A percentile compares a stretch with the other conserved stretches of the same genome.
These are phyloP conservation scores for Drosophila ambigua DNA, from an alignment of 1,140 invertebrate genomes.

Conservation along the genomic window DNA sequence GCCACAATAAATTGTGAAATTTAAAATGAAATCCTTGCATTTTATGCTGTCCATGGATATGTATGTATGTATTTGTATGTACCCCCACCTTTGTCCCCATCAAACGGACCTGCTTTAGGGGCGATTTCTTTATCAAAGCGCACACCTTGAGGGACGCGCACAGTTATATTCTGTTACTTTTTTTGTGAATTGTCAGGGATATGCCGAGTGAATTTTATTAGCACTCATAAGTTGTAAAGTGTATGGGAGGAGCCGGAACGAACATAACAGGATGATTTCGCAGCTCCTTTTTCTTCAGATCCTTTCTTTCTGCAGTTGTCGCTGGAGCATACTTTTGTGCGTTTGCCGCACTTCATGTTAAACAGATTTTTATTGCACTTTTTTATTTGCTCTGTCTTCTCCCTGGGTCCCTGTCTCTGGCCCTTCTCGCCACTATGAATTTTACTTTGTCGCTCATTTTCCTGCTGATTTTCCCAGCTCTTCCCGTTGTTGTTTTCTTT, in stretches of 20 bases:
- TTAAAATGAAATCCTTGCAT: slow-evolving; percentile 54
- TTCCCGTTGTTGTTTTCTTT: slow-evolving; percentile 27
- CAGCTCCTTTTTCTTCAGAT: slow-evolving; percentile 20
- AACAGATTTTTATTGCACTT: slow-evolving; percentile 80
- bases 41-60: slow-evolving; percentile 45
- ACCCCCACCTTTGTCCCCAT: slow-evolving; percentile 11
- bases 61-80: background rate
- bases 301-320: slow-evolving; percentile 22
- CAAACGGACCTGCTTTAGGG: slow-evolving; percentile 8
- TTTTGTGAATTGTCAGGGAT: slow-evolving; percentile 53
- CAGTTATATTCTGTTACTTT: slow-evolving; percentile 9
- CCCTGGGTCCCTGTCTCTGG: background rate
- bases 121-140: slow-evolving; percentile 45
- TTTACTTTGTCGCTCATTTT: slow-evolving; percentile 72
- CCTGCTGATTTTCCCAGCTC: slow-evolving; percentile 17
- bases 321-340: slow-evolving; percentile 55
- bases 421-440: slow-evolving; percentile 20
- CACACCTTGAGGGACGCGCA: slow-evolving; percentile 68
- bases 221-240: slow-evolving; percentile 79
- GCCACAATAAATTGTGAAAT: slow-evolving; percentile 50
- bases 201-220: slow-evolving; percentile 77
- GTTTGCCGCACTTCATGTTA: slow-evolving; percentile 69
- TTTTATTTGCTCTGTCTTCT: slow-evolving; percentile 64
- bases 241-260: slow-evolving; percentile 47
- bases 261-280: slow-evolving; percentile 34